Evolutionary conservation across 2,888 invertebrate genomes (phyloP).

Genomic region (Agrochola macilenta): DNA sequence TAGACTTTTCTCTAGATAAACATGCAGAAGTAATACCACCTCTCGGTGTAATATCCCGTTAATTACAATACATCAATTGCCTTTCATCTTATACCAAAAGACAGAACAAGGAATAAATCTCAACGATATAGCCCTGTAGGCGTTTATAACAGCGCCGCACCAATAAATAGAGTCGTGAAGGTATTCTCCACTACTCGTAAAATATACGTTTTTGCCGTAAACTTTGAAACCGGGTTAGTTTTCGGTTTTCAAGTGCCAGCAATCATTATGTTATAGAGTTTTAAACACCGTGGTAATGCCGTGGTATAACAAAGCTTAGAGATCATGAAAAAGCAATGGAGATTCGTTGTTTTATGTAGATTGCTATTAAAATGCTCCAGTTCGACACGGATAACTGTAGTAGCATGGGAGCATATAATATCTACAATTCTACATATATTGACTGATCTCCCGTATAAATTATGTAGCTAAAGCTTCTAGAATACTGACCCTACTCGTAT

Average conservation of each 20-base stretch:
- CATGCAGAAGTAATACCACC: background rate
- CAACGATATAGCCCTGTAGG: constrained; percentile 31
- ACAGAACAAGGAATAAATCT: constrained; percentile 42
- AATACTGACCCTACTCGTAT: background rate
- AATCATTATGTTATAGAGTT: constrained; percentile 18
- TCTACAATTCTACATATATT: background rate
- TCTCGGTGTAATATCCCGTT: background rate
- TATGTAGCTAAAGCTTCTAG: background rate
- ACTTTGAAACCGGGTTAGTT: constrained; percentile 22
- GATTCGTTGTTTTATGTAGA: constrained; percentile 8
- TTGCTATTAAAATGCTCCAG: background rate
- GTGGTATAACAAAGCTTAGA: constrained; percentile 21
- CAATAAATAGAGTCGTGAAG: constrained; percentile 45
- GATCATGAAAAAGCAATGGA: constrained; percentile 15
- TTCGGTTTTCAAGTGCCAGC: constrained; percentile 21
- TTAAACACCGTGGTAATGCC: constrained; percentile 35
- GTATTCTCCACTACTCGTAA: constrained; percentile 39
- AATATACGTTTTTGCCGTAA: constrained; percentile 32
- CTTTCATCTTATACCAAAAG: constrained; percentile 32
- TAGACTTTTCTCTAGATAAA: background rate
- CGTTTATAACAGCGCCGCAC: constrained; percentile 31
- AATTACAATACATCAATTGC: constrained; percentile 38
- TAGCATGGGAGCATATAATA: background rate
- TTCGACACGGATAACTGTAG: background rate
- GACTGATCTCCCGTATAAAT: background rate